These are phyloP conservation scores for Hydractinia echinata DNA, from an alignment of 30 jellyfish, hydroid and myxozoan species.

Conservation along the genomic window DNA sequence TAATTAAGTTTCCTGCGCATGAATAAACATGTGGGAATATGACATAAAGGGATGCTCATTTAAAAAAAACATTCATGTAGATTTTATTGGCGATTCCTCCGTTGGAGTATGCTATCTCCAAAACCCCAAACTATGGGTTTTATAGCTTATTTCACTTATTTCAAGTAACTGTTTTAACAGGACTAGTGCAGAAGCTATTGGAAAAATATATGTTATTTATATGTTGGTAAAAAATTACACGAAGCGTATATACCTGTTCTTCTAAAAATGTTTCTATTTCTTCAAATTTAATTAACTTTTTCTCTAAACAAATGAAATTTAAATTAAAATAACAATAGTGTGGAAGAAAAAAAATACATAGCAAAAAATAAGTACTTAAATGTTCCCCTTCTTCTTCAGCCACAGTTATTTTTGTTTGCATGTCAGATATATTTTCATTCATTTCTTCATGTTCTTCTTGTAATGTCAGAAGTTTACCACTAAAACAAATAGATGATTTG, in stretches of 20 bases:
- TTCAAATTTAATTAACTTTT: not conserved
- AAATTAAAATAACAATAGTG: not conserved
- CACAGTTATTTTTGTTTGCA: not conserved
- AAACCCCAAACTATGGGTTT: too few relatives aligned
- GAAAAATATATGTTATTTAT: too few relatives aligned
- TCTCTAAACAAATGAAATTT: not conserved
- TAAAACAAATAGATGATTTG: not conserved
- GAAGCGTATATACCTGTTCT: not conserved
- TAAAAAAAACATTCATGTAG: too few relatives aligned
- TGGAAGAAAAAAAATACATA: not conserved
- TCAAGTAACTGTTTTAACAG: too few relatives aligned
- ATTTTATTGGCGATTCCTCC: too few relatives aligned
- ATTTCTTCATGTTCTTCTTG: slow-evolving; percentile 3
- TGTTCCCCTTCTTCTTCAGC: not conserved
- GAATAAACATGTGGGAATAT: too few relatives aligned
- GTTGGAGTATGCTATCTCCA: too few relatives aligned
- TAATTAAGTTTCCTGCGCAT: too few relatives aligned
- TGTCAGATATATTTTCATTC: not conserved
- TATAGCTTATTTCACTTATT: too few relatives aligned
- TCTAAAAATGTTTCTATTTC: not conserved
- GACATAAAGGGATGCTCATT: too few relatives aligned
- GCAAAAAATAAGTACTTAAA: not conserved
- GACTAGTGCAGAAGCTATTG: too few relatives aligned
- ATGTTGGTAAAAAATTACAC: not conserved
- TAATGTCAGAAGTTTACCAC: not conserved